These are phyloP conservation scores for Cricetomys ansorgei DNA, from an alignment of 2,113 vertebrate genomes.

Conservation along the genomic window DNA sequence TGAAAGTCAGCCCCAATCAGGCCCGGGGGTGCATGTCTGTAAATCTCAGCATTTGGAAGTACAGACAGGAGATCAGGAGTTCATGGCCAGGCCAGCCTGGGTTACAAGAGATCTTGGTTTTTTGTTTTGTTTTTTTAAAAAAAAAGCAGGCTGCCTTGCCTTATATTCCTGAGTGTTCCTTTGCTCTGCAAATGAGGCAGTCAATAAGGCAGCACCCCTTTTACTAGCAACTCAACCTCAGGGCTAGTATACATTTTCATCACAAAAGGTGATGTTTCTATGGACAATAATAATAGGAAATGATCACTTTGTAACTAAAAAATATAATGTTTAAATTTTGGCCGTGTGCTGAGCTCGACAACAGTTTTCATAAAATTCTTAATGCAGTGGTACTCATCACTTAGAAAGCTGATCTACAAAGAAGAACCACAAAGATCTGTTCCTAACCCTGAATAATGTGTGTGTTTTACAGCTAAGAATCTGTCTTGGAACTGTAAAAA, in stretches of 20 bases:
- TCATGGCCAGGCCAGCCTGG: background rate
- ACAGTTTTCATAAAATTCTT: background rate
- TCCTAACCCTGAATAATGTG: background rate
- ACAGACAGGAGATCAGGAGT: background rate
- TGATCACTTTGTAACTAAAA: slow-evolving; percentile 24
- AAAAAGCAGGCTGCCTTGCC: background rate
- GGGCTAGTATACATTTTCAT: background rate
- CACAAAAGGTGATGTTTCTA: background rate
- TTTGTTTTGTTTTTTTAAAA: too few species aligned
- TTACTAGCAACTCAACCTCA: background rate
- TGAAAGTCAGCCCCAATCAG: background rate
- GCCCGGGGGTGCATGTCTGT: background rate
- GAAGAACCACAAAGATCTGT: background rate
- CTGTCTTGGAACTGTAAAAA: background rate
- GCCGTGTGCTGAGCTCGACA: background rate
- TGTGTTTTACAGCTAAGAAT: background rate
- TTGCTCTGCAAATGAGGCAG: background rate
- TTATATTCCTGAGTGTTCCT: background rate
- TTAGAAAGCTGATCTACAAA: background rate
- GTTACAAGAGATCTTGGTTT: background rate
- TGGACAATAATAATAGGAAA: background rate
- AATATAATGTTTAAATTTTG: slow-evolving; percentile 14
- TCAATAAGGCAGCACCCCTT: background rate
- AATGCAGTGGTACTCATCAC: background rate
- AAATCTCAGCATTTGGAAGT: background rate